Conservation (phyloP, 2,113 vertebrate species). For the Lynx canadensis region DNA sequence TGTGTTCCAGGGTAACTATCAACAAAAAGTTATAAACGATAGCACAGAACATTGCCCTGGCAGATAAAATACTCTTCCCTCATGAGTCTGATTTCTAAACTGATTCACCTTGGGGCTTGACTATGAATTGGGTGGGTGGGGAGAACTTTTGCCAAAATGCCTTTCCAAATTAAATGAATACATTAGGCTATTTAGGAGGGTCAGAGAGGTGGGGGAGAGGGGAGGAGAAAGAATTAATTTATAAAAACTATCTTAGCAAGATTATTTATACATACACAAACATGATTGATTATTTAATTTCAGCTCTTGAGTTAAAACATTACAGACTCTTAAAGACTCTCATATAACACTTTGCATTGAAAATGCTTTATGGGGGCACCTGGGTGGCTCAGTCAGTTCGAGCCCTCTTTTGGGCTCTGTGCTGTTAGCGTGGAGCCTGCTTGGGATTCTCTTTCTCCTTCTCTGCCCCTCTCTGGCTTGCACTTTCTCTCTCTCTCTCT, state of each 20-base stretch:
- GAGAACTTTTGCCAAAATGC: background rate
- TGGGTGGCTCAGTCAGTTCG: too few relatives aligned
- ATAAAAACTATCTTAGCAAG: background rate
- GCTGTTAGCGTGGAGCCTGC: too few relatives aligned
- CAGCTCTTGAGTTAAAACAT: background rate
- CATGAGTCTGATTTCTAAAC: background rate
- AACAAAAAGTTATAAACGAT: background rate
- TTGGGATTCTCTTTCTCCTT: too few relatives aligned
- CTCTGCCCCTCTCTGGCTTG: too few relatives aligned
- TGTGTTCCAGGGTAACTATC: background rate
- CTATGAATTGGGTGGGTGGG: background rate
- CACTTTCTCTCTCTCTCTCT: too few relatives aligned
- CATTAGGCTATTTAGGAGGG: background rate
- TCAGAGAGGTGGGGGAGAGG: background rate
- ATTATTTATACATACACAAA: background rate
- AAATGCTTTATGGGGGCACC: background rate
- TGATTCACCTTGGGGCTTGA: background rate
- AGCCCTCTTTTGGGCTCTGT: too few relatives aligned
- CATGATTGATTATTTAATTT: slow-evolving; percentile 9
- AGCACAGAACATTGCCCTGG: background rate
- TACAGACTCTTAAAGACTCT: background rate
- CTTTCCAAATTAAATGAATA: slow-evolving; percentile 14
- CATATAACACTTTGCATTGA: background rate
- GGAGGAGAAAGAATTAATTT: background rate
- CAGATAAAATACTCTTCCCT: background rate